These are phyloP conservation scores for Sebastes schlegelii DNA, from an alignment of 2,113 vertebrate genomes.

Conservation along the genomic window DNA sequence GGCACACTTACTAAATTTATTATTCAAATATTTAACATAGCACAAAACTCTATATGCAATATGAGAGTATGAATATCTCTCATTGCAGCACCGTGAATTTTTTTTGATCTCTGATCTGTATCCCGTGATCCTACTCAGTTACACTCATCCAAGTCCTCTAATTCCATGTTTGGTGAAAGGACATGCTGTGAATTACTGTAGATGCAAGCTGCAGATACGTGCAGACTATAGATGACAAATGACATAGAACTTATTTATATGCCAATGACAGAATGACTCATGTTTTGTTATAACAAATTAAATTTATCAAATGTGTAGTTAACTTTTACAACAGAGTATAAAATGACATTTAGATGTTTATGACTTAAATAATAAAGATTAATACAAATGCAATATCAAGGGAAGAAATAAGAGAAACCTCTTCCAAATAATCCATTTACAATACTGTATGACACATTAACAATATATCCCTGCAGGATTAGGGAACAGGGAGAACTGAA, in stretches of 20 bases:
- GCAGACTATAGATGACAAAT: not conserved
- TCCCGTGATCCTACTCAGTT: conserved; percentile 50
- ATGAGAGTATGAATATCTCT: conserved; percentile 63
- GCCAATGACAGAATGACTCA: not conserved
- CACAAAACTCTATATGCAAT: conserved; percentile 60
- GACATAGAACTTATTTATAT: conserved; percentile 25
- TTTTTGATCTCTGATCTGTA: conserved; percentile 53
- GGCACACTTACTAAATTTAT: conserved; percentile 70
- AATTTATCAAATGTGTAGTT: not conserved
- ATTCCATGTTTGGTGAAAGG: conserved; percentile 39
- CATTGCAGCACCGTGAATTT: conserved; percentile 58
- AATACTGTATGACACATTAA: not conserved
- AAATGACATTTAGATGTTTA: not conserved
- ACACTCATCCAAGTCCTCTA: conserved; percentile 15
- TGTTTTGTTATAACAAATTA: not conserved
- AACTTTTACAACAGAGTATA: not conserved
- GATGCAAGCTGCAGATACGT: not conserved
- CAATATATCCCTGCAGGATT: not conserved
- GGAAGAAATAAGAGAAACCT: not conserved
- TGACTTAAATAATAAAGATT: not conserved
- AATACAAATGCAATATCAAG: not conserved
- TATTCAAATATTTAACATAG: conserved; percentile 71
- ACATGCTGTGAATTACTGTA: conserved; percentile 17
- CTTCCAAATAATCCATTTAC: too few relatives aligned
- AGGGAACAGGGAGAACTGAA: not conserved